Evolutionary conservation across 2,888 invertebrate genomes (phyloP), one percentile per base, ranked within the genome.

Genomic region (Alitta virens): DNA sequence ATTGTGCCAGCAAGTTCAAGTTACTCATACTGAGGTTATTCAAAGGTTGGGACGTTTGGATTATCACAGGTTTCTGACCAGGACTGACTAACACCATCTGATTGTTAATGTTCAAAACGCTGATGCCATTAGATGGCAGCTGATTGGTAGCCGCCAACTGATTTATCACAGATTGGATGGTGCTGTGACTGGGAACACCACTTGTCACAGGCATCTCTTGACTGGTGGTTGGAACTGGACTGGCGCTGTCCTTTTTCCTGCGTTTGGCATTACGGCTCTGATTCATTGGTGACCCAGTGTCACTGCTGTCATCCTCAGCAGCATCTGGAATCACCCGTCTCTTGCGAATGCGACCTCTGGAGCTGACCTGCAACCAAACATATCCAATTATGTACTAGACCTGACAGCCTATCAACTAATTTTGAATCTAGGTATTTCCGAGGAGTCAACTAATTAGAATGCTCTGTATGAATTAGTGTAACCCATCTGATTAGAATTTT

Each of bases 311-410:
- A 46, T 77, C 76, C 60, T 78, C 77, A 12, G 68, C 68, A 61
- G 76, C 77, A 62, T 76, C 76, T 24, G 77, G 77, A 56, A 78
- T 78, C 38, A 78, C 66, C 21, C 77, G 60, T 1, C 78, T 66
- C 56, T 78, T 78, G 38, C 78, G 61, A 16, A 76, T 62, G 12
- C 79, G 60, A 3, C 79, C 79, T n/a, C 77, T 61, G 1, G 75
- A 72, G 63, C 77, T 78, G 18, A 76, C 69, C 54, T 76, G 76
- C 21, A 21, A 33, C 5, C 12, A 33, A 33, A 33, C n/a, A n/a
- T n/a, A n/a, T n/a, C n/a, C n/a, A n/a, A n/a, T n/a, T n/a, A n/a
- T n/a, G n/a, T n/a, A n/a, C n/a, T n/a, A n/a, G n/a, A n/a, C n/a
- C n/a, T n/a, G n/a, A n/a, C n/a, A n/a, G n/a, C n/a, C n/a, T n/a